Evolutionary conservation across 2,113 vertebrate genomes (phyloP), one percentile per base, ranked within the genome.

Genomic region (Coturnix japonica): DNA sequence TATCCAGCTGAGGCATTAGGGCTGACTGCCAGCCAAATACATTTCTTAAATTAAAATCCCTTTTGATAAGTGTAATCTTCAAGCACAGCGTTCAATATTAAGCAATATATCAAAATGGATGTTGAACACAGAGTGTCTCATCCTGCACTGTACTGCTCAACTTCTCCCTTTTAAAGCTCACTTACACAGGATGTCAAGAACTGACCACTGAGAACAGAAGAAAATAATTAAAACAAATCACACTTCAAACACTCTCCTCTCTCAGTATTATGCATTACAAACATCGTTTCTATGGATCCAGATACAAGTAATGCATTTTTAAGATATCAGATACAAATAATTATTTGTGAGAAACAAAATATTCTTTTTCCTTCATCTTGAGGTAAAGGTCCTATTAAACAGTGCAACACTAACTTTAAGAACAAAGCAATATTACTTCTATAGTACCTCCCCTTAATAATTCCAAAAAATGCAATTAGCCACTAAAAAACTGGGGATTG

Each of bases 11-110:
- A 91, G 70, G 69, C 89, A 92, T 91, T 87, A 89, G 69, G 92
- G 89, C 89, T 63, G 31, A 57, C 59, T 90, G 90, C 85, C 95
- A 89, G 63, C 25, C 28, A 92, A 89, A 89, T 10, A 74, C 39
- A 82, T 71, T 87, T 74, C 64, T 89, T 64, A 91, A 94, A 95
- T 93, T 94, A 91, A 95, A 94, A 92, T 21, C 78, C 26, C 60
- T 82, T 90, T 80, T 85, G 77, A 92, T 2, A 10, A 94, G 73
- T n/a, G 33, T 75, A 85, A 93, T 92, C 28, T 72, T 46, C 43
- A 94, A 90, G 43, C 65, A 51, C 15, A 66, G 25, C 56, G 64
- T 85, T 89, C 77, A 92, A 89, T 73, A 90, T 21, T 82, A 84
- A 84, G 63, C n/a, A 75, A 82, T 65, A 23, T 8, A 89, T 59